Evolutionary conservation across 2,797 vertebrate genomes (phyloP).

Genomic region (Sphaeramia orbicularis): DNA sequence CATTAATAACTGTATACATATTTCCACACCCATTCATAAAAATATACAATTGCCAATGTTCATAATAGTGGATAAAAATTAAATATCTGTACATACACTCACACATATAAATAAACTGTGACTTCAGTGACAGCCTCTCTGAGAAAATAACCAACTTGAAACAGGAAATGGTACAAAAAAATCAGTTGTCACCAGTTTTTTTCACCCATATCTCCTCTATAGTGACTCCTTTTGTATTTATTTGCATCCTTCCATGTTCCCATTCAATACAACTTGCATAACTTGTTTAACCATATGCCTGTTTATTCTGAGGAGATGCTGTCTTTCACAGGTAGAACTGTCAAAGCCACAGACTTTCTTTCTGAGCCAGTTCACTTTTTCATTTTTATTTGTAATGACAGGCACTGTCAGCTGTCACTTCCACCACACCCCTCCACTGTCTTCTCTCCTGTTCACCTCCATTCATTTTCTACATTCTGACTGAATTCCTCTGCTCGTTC

Average conservation of each 20-base stretch:
- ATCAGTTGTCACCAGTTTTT: no score
- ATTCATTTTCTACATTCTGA: constrained; percentile 20
- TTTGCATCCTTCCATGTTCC: not conserved
- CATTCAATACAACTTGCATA: constrained; percentile 31
- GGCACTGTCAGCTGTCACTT: constrained; percentile 19
- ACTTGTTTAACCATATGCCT: constrained; percentile 49
- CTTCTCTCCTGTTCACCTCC: constrained; percentile 11
- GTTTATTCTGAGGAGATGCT: constrained; percentile 16
- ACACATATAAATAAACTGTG: no score
- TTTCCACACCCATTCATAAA: no score
- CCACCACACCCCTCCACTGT: constrained; percentile 42
- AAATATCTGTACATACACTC: no score
- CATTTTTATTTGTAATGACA: constrained; percentile 38
- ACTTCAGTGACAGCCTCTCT: constrained; percentile 39
- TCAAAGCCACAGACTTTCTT: not conserved
- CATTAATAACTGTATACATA: no score
- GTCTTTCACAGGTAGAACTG: constrained; percentile 1
- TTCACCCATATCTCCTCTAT: no score
- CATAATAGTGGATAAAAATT: no score
- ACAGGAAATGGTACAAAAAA: constrained; percentile 75
- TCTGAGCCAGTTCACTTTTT: constrained; percentile 25
- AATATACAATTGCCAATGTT: no score
- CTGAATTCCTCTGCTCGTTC: constrained; percentile 42
- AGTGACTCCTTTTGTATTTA: no score
- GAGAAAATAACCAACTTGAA: constrained; percentile 72